A percentile compares a stretch with the other conserved stretches of the same genome.
Conservation (phyloP, 2,888 invertebrate genomes). For the Spodoptera exigua region DNA sequence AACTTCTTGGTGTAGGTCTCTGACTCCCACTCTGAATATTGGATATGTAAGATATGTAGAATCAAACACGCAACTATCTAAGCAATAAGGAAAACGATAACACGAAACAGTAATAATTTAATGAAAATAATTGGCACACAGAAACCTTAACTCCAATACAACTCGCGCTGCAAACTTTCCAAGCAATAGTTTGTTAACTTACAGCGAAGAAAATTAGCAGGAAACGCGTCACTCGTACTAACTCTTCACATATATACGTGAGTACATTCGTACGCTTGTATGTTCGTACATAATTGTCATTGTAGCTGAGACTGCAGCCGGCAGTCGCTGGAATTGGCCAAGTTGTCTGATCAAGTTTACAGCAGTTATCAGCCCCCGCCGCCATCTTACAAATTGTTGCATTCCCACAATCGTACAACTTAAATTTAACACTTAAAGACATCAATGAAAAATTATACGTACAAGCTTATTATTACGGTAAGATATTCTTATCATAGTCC, state of each 20-base stretch:
- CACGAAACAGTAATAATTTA: no score
- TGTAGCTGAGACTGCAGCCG: slow-evolving; percentile 1
- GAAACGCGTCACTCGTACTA: slow-evolving; percentile 2
- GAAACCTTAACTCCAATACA: slow-evolving; percentile 8
- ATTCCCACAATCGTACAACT: slow-evolving; percentile 23
- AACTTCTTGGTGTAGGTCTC: no score
- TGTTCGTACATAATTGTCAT: slow-evolving; percentile 8
- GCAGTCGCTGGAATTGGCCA: slow-evolving; percentile 7
- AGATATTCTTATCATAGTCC: no score
- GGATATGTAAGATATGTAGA: no score
- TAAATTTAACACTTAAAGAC: slow-evolving; percentile 41
- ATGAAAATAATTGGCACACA: slow-evolving; percentile 4
- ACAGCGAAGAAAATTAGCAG: slow-evolving; percentile 11
- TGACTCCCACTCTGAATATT: no score
- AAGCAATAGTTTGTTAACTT: slow-evolving; percentile 6
- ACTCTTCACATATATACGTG: not conserved
- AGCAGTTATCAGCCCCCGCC: slow-evolving; percentile 17
- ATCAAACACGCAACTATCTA: no score
- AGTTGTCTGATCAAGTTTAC: slow-evolving; percentile 30
- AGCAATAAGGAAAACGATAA: no score
- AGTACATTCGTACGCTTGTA: not conserved
- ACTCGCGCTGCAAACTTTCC: slow-evolving; percentile 1
- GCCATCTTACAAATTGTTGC: slow-evolving; percentile 20
- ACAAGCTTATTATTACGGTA: no score
- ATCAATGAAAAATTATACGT: no score